Percentiles rank a stretch among this genome's conserved stretches.
These are phyloP conservation scores for Agrilus planipennis DNA, from an alignment of 1,140 invertebrate genomes.

Conservation along the genomic window DNA sequence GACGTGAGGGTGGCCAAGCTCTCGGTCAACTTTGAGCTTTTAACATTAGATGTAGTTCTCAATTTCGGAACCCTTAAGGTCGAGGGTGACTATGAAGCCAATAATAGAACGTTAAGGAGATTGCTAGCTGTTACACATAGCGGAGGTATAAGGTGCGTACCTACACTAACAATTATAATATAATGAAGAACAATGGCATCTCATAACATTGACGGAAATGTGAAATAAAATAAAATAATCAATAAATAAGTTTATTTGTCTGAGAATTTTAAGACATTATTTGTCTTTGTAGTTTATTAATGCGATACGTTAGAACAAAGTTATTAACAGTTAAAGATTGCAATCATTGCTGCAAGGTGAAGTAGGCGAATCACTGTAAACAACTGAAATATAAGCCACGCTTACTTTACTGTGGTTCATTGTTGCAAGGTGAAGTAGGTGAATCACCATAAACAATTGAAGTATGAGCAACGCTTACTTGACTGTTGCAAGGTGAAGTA, in stretches of 20 bases:
- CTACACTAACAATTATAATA: neutral
- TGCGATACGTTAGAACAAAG: no score
- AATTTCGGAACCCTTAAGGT: conserved; percentile 20
- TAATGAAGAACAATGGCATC: no score
- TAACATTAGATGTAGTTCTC: conserved; percentile 19
- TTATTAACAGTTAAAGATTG: no score
- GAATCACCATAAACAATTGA: no score
- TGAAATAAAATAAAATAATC: neutral
- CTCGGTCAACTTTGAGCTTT: conserved; percentile 15
- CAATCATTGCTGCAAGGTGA: no score
- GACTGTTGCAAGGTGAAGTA: no score
- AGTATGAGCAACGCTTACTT: no score
- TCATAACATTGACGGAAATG: no score
- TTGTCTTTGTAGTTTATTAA: neutral
- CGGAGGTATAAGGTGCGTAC: conserved; percentile 21
- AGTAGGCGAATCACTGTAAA: no score
- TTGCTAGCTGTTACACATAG: conserved; percentile 20
- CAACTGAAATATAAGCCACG: no score
- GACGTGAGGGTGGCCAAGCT: conserved; percentile 20
- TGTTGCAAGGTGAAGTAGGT: no score
- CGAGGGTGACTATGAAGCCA: conserved; percentile 23
- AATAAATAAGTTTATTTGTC: conserved; percentile 1
- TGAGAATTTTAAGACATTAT: neutral
- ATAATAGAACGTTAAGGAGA: conserved; percentile 19
- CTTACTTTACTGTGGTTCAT: no score